Percentiles rank a stretch among this genome's conserved stretches.
Conservation (phyloP, 2,797 vertebrate species). For the Poecilia velifera region DNA sequence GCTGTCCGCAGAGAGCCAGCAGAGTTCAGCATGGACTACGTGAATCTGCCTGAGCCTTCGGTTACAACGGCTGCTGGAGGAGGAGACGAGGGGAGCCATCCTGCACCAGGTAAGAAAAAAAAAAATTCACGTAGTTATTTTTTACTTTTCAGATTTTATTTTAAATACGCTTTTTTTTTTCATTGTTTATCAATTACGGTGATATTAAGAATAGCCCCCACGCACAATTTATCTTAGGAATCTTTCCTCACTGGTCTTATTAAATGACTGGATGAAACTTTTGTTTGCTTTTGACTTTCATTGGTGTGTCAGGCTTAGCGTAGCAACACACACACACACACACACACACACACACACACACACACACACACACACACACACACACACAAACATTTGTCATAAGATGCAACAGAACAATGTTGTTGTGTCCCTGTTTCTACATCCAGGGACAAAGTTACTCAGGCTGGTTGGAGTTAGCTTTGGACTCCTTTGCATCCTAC, state of each 20-base stretch:
- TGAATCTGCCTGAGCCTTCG: not conserved
- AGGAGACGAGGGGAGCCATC: not conserved
- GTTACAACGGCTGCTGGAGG: not conserved
- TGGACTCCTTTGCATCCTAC: constrained; percentile 18
- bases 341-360: no score
- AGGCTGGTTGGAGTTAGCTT: constrained; percentile 8
- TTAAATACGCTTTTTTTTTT: not conserved
- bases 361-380: no score
- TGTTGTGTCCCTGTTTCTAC: not conserved
- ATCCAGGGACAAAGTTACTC: not conserved
- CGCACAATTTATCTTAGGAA: not conserved
- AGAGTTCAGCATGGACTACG: constrained; percentile 10
- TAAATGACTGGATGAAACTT: not conserved
- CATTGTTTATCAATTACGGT: not conserved
- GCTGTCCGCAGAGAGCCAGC: not conserved
- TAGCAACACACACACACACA: no score
- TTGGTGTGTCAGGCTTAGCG: not conserved
- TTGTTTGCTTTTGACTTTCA: not conserved
- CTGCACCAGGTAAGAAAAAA: not conserved
- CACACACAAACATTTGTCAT: not conserved
- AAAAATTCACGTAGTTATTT: no score
- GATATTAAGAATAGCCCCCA: not conserved
- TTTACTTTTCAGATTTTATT: not conserved
- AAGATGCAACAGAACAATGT: not conserved
- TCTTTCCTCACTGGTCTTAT: not conserved